Conservation (phyloP, 1,140 invertebrate genomes). For the Drosophila obscura region DNA sequence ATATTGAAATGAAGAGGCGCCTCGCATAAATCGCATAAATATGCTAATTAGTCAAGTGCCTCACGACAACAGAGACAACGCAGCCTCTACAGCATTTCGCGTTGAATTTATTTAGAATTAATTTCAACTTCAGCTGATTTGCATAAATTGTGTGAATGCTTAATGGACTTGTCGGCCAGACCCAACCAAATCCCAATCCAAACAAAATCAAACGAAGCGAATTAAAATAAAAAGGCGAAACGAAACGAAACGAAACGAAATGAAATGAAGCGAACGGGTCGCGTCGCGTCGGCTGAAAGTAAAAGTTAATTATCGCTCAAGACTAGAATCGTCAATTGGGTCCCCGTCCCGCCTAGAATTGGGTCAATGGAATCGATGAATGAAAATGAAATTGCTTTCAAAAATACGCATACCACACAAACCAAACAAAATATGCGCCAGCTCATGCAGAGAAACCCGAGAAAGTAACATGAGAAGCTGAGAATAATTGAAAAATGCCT, state of each 20-base stretch:
- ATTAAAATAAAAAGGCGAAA: constrained; percentile 13
- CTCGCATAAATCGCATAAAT: constrained; percentile 79
- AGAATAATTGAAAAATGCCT: constrained; percentile 18
- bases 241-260: background rate
- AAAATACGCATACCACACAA: constrained; percentile 12
- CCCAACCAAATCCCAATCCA: constrained; percentile 24
- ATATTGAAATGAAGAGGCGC: constrained; percentile 71
- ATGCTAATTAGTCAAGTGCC: constrained; percentile 67
- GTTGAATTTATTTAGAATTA: constrained; percentile 69
- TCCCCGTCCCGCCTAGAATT: constrained; percentile 28
- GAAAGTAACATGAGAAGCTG: constrained; percentile 24
- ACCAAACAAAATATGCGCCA: constrained; percentile 9
- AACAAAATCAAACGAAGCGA: constrained; percentile 20
- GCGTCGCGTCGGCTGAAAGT: constrained; percentile 28
- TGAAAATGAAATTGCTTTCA: constrained; percentile 36
- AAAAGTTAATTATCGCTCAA: constrained; percentile 60
- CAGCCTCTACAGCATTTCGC: constrained; percentile 48
- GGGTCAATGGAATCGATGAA: constrained; percentile 67
- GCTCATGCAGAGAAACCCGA: constrained; percentile 14
- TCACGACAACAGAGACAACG: constrained; percentile 24
- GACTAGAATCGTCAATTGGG: constrained; percentile 45
- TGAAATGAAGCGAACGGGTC: background rate
- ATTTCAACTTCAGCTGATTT: constrained; percentile 59
- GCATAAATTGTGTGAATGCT: constrained; percentile 63
- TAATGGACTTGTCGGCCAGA: constrained; percentile 53